Evolutionary conservation across 2,797 vertebrate genomes (phyloP), one percentile per base, ranked within the genome.

Genomic region (Crocodylus rhombifer): DNA sequence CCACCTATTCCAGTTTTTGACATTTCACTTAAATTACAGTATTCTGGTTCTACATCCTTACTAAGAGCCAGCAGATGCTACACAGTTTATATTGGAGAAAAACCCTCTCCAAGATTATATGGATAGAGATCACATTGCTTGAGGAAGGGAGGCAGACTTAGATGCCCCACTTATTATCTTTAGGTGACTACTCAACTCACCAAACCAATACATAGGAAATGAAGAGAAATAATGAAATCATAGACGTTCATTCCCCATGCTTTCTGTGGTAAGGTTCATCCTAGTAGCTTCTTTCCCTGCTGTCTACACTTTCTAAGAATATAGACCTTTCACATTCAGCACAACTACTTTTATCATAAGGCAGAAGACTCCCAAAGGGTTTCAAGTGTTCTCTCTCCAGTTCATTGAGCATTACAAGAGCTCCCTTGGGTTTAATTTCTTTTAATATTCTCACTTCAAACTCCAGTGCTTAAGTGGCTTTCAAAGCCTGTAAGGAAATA

Each of bases 321-420:
- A 71, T 71, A 77, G 63, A 5, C 15, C 91, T 7, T 90, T 89
- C 58, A 28, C 28, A 95, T 93, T 87, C 67, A 93, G 76, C 57
- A 18, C 17, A 90, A 55, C 67, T 85, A 83, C n/a, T 71, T 87
- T 88, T 86, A 89, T 80, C 94, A 74, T 55, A 84, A 63, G 82
- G 63, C 63, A 63, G 88, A 73, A 87, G 63, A 58, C 6, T 93
- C 82, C 80, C 77, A 80, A 56, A 67, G 56, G 75, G 85, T 1
- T 85, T 94, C 55, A 76, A 80, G 77, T 63, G 16, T 90, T 92
- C 57, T 67, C 63, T 92, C 65, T 80, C 36, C 79, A 91, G 92
- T 69, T 92, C 73, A 71, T 65, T 75, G 30, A 83, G 63, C 3
- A 88, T 82, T 30, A 5, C 64, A 78, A 93, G 74, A 84, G 89